phyloP scores from a whole-genome alignment of 1,140 invertebrate species.

The Mamestra configurata region DNA sequence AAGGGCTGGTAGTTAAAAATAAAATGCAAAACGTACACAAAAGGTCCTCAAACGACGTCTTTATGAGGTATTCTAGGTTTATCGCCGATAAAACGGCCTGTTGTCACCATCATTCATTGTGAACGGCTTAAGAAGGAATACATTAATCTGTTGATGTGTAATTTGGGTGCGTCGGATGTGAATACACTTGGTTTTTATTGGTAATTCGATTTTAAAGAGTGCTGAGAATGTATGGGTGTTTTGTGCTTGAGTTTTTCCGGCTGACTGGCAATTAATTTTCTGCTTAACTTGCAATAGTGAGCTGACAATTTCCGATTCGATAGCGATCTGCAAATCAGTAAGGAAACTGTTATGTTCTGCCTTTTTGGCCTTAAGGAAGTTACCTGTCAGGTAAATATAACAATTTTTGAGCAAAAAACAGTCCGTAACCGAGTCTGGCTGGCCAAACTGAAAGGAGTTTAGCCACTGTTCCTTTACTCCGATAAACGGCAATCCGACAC shows the following conservation, averaged over 20 bases:
- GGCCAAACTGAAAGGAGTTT: no score
- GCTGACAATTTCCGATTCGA: no score
- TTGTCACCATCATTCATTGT: constrained; percentile 56
- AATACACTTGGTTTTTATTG: constrained; percentile 24
- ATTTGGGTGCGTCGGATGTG: constrained; percentile 31
- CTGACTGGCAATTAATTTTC: no score
- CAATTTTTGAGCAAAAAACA: no score
- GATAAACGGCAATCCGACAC: no score
- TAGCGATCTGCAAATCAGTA: no score
- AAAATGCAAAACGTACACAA: constrained; percentile 63
- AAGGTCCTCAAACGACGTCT: constrained; percentile 57
- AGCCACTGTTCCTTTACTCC: no score
- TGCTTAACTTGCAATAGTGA: no score
- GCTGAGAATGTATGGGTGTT: neutral
- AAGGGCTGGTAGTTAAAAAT: constrained; percentile 20
- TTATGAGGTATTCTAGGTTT: constrained; percentile 67
- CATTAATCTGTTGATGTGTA: constrained; percentile 38
- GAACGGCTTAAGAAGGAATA: constrained; percentile 56
- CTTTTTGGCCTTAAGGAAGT: no score
- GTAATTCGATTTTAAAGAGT: constrained; percentile 4
- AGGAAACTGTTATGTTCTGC: no score
- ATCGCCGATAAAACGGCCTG: constrained; percentile 69
- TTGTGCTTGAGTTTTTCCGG: neutral
- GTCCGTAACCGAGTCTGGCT: no score
- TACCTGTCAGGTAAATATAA: no score